phyloP scores from a whole-genome alignment of 2,888 invertebrate species.

The Troides helena region DNA sequence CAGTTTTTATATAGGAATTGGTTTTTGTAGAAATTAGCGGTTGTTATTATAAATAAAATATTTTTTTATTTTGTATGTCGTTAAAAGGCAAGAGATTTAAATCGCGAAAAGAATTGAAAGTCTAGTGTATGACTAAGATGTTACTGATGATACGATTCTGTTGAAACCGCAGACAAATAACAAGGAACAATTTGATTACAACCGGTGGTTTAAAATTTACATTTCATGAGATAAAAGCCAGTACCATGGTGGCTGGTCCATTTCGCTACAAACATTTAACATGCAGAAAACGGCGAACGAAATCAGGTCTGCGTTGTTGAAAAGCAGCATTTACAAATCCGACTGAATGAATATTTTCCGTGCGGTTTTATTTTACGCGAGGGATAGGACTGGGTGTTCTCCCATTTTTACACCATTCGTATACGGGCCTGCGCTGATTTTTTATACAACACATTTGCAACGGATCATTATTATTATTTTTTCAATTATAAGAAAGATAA shows the following conservation, averaged over 20 bases:
- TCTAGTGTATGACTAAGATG: background rate
- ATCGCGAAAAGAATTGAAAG: no score
- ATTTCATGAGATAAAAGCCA: slow-evolving; percentile 1
- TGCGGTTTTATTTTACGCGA: slow-evolving; percentile 23
- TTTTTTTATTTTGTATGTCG: background rate
- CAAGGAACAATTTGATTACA: background rate
- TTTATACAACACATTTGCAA: background rate
- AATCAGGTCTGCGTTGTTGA: slow-evolving; percentile 14
- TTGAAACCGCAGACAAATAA: background rate
- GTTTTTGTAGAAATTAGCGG: no score
- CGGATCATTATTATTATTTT: background rate
- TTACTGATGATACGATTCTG: background rate
- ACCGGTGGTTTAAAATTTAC: background rate
- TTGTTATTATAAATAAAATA: no score
- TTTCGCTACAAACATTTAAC: slow-evolving; percentile 6
- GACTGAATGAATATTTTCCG: slow-evolving; percentile 25
- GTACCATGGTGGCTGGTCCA: slow-evolving; percentile 1
- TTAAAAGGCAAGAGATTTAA: no score
- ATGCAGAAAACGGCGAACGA: slow-evolving; percentile 7
- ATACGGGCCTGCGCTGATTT: background rate
- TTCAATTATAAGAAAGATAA: no score
- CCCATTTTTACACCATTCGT: background rate
- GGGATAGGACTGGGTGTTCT: slow-evolving; percentile 1
- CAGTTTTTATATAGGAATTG: no score
- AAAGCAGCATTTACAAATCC: slow-evolving; percentile 13